Evolutionary conservation across 1,140 invertebrate species (phyloP).

Genomic region (Aphelinus certus): DNA sequence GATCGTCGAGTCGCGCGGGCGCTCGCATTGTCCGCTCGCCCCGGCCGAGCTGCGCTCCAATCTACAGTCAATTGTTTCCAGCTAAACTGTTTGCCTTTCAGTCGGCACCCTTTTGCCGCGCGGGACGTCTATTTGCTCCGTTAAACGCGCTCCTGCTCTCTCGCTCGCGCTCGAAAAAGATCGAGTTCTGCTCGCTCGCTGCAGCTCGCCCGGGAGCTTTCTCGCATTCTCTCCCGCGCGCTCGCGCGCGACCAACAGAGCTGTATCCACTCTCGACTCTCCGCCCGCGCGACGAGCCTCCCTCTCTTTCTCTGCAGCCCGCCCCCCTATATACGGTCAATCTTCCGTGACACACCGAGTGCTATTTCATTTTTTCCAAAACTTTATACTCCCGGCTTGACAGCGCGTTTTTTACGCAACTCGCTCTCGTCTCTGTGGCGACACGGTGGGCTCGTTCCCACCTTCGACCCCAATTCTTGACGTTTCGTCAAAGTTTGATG

Average conservation of each 20-base stretch:
- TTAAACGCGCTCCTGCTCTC: conserved; percentile 51
- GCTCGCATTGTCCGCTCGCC: conserved; percentile 26
- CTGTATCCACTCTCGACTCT: neutral
- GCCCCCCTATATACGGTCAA: no score
- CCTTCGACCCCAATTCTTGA: neutral
- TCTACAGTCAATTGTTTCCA: conserved; percentile 68
- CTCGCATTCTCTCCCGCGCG: conserved; percentile 5
- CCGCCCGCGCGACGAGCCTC: neutral
- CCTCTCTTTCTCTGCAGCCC: neutral
- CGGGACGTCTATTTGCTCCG: conserved; percentile 61
- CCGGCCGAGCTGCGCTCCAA: conserved; percentile 59
- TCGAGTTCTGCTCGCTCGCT: conserved; percentile 16
- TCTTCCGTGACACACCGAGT: no score
- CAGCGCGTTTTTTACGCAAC: no score
- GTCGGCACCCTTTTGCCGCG: conserved; percentile 62
- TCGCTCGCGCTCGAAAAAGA: conserved; percentile 15
- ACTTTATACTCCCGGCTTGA: neutral
- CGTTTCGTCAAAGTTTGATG: no score
- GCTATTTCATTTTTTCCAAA: neutral
- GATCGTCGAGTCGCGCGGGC: conserved; percentile 37
- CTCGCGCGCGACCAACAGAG: neutral
- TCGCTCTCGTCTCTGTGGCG: neutral
- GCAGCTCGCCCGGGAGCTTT: neutral
- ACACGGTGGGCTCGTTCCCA: neutral
- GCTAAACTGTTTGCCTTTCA: conserved; percentile 68